phyloP scores from a whole-genome alignment of 2,888 invertebrate species.

The Siphlonurus alternatus region DNA sequence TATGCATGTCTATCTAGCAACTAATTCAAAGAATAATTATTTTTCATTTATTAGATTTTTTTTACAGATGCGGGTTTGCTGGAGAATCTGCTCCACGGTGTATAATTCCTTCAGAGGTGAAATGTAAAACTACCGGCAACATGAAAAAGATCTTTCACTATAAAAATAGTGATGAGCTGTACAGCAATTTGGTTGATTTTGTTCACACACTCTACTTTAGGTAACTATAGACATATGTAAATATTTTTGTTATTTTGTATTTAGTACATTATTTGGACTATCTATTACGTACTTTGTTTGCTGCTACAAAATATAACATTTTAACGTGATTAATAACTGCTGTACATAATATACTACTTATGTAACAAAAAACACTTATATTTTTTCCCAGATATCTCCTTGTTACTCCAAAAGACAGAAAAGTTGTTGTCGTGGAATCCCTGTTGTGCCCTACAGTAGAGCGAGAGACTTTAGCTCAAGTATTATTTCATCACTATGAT shows the following conservation, averaged over 20 bases:
- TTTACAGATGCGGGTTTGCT: conserved; percentile 71
- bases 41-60: conserved; percentile 6
- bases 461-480: conserved; percentile 75
- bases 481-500: conserved; percentile 85
- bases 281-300: too few relatives aligned
- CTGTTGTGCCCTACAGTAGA: conserved; percentile 65
- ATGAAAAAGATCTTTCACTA: conserved; percentile 47
- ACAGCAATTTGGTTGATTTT: conserved; percentile 74
- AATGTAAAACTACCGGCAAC: conserved; percentile 42
- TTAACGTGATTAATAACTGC: neutral
- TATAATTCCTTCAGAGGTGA: conserved; percentile 65
- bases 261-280: too few relatives aligned
- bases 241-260: too few relatives aligned
- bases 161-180: conserved; percentile 47
- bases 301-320: too few relatives aligned
- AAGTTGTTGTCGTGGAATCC: conserved; percentile 84
- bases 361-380: conserved; percentile 8
- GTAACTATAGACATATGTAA: too few relatives aligned
- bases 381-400: conserved; percentile 51
- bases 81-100: conserved; percentile 77
- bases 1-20: too few relatives aligned
- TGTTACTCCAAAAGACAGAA: conserved; percentile 83
- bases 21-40: neutral
- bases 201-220: conserved; percentile 76
- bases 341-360: neutral